Evolutionary conservation across 2,888 invertebrate species (phyloP), one percentile per base, ranked within the genome.

Genomic region (Campoletis raptor): DNA sequence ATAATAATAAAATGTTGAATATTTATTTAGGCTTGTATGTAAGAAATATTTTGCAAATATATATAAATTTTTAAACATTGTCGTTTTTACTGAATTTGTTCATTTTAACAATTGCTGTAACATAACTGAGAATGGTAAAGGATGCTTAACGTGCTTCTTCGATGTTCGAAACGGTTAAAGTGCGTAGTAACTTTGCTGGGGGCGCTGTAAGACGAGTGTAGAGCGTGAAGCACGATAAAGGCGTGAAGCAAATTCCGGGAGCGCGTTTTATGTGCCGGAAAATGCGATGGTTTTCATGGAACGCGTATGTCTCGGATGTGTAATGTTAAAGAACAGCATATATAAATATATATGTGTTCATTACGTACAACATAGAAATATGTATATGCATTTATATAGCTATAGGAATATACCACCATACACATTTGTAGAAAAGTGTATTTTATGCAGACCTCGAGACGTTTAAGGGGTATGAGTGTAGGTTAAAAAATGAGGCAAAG

Each of bases 211-310:
- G 30, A 72, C 21, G 61, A 12, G 64, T 61, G 48, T 42, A 42
- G 54, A 74, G 70, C 73, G 73, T 79, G 83, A 83, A 79, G 83
- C 83, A 79, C 54, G 83, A 85, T 85, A 85, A 79, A 85, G 85
- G 85, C 85, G 85, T 83, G 85, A 83, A 85, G 83, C 73, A 79
- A 85, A 85, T 85, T 85, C 85, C 83, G 69, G 78, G 72, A 79
- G 73, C 83, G 45, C 79, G 79, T 73, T 85, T 85, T 85, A 85
- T 85, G 85, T 85, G 72, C 83, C 85, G 85, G 85, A 85, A 85
- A 85, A 85, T 82, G 74, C 85, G 85, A 83, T 57, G 83, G 73
- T 79, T 85, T 83, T 85, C 83, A 74, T 67, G 69, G 83, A 70
- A 67, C 85, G 85, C 40, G 37, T 78, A 54, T 78, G 67, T 72